phyloP scores from a whole-genome alignment of 2,888 invertebrate species.

The Phengaris alcon region DNA sequence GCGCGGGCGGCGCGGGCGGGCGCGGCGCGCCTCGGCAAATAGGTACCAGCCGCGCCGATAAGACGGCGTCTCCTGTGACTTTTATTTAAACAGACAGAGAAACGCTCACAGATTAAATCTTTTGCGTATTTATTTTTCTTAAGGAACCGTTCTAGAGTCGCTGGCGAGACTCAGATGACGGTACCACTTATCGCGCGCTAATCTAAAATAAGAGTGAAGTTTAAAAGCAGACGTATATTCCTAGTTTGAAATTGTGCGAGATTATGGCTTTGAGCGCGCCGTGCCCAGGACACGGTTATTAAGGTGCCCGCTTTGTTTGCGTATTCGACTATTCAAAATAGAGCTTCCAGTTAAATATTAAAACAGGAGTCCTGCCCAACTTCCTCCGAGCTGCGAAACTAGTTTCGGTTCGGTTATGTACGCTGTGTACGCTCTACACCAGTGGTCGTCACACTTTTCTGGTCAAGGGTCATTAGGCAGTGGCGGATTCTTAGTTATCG shows the following conservation, averaged over 20 bases:
- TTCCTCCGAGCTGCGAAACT: constrained; percentile 38
- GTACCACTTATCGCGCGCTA: constrained; percentile 63
- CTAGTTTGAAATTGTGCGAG: constrained; percentile 35
- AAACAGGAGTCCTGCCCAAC: constrained; percentile 56
- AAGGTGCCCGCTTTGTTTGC: constrained; percentile 69
- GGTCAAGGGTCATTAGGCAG: too few relatives aligned
- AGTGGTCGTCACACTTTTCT: too few relatives aligned
- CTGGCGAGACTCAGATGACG: constrained; percentile 57
- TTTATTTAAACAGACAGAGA: constrained; percentile 73
- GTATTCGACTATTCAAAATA: constrained; percentile 63
- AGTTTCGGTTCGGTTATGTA: constrained; percentile 38
- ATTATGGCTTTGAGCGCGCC: constrained; percentile 53
- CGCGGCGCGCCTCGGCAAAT: constrained; percentile 63
- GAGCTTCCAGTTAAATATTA: constrained; percentile 69
- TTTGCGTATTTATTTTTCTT: constrained; percentile 68
- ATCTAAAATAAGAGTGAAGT: constrained; percentile 62
- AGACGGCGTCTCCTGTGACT: constrained; percentile 72
- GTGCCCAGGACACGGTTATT: constrained; percentile 63
- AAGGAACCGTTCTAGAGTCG: constrained; percentile 55
- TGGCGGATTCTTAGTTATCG: too few relatives aligned
- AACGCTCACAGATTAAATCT: constrained; percentile 74
- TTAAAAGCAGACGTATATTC: constrained; percentile 55
- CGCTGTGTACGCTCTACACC: constrained; percentile 16
- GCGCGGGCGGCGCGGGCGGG: constrained; percentile 51
- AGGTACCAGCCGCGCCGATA: constrained; percentile 69